A percentile compares a stretch with the other conserved stretches of the same genome.
Conservation (phyloP, 2,797 vertebrate genomes). For the Vespertilio murinus region DNA sequence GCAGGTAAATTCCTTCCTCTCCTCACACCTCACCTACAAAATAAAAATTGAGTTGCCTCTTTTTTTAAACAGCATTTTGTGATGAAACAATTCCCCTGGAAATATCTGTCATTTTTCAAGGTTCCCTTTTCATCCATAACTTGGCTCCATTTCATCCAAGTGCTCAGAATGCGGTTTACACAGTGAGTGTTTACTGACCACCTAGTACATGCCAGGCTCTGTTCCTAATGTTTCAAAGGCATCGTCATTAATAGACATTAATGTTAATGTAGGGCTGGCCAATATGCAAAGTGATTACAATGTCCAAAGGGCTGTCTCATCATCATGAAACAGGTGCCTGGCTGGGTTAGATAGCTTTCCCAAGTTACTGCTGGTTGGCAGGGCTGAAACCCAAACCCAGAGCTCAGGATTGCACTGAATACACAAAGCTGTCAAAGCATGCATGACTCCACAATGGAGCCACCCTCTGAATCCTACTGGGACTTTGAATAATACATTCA, state of each 20-base stretch:
- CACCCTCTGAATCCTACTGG: not conserved
- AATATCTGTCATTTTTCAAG: not conserved
- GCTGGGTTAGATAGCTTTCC: not conserved
- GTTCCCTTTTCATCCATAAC: not conserved
- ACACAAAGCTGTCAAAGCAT: not conserved
- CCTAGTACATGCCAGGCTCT: slow-evolving; percentile 17
- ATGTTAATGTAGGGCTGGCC: slow-evolving; percentile 21
- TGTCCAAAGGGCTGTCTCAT: slow-evolving; percentile 29
- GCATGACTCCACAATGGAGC: not conserved
- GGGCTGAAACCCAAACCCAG: not conserved
- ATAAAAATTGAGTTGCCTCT: slow-evolving; percentile 46
- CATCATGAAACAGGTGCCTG: not conserved
- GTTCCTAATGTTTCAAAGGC: slow-evolving; percentile 12
- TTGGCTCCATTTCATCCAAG: not conserved
- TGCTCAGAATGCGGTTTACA: not conserved
- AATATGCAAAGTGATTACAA: slow-evolving; percentile 43
- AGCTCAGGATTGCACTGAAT: not conserved
- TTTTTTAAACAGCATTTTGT: slow-evolving; percentile 11
- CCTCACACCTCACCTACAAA: slow-evolving; percentile 41
- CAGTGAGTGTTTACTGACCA: slow-evolving; percentile 23
- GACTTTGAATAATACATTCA: not conserved
- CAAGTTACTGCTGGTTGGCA: not conserved
- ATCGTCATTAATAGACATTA: slow-evolving; percentile 32
- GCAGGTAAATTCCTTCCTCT: slow-evolving; percentile 65
- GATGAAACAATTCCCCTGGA: not conserved